Base-by-base conservation (phyloP, 2,888 invertebrate species). In the Phyllotreta cruciferae region DNA sequence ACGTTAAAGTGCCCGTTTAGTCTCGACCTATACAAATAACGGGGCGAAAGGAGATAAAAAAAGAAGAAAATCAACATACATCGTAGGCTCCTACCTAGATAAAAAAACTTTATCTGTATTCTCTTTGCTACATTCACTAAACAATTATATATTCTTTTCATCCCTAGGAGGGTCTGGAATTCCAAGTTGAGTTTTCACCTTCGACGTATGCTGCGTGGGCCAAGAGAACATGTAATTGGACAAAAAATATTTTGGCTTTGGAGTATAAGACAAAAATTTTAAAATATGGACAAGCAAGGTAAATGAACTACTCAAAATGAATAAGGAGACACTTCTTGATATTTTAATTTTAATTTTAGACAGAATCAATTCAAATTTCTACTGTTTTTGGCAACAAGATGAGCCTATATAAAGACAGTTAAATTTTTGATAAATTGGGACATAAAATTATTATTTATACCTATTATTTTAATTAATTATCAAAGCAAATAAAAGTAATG, bases 91-190 rank as follows among this genome's bases (percentile, higher is more conserved):
- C 47, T 47, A 47, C 24, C 47, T 47, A 47, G 14, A 11, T 47
- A 24, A 24, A 47, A 47, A 47, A 47, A 24, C 47, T 24, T 47
- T 47, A 47, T 47, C 47, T 34, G 47, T 47, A 47, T 47, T 47
- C 47, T 24, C 47, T 24, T 47, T 47, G 47, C 24, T 47, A 47
- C 47, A 14, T 47, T 47, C 24, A 24, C 47, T 47, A 24, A 11
- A 47, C 47, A 61, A 61, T 61, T 61, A 61, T 53, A 55, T 61
- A 61, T 61, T 61, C 61, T 61, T 61, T 61, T 61, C 55, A 55
- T 56, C 49, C 55, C 61, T 41, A 11, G 13, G 11, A 47, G 47
- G 47, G 47, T 47, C 47, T 47, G 47, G 47, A 47, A 47, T 47
- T 47, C 47, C 47, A 47, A 47, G 47, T 47, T 47, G 47, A 24